Conservation (phyloP, 2,113 vertebrate species). For the Sebastes schlegelii region DNA sequence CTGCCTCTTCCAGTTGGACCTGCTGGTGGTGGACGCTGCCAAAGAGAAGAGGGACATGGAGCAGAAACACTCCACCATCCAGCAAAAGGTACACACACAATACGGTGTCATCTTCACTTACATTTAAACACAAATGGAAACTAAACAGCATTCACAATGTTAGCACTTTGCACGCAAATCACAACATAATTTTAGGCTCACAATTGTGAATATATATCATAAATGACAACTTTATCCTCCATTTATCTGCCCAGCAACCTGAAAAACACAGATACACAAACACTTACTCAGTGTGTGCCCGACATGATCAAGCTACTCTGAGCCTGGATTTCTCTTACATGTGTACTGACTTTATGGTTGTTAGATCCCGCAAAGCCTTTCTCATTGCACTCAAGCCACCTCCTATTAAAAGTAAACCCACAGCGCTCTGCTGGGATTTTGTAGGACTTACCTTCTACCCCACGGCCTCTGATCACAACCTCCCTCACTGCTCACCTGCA, state of each 20-base stretch:
- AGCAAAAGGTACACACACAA: slow-evolving; percentile 91
- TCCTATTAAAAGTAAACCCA: slow-evolving; percentile 31
- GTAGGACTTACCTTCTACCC: not conserved
- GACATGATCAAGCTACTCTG: not conserved
- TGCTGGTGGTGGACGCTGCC: slow-evolving; percentile 93
- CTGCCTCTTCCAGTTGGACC: slow-evolving; percentile 91
- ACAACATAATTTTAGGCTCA: not conserved
- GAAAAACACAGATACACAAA: slow-evolving; percentile 3
- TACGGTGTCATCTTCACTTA: not conserved
- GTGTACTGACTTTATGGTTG: not conserved
- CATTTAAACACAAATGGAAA: not conserved
- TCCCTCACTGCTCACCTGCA: not conserved
- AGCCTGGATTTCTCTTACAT: not conserved
- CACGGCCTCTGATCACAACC: not conserved
- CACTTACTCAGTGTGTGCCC: not conserved
- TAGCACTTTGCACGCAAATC: not conserved
- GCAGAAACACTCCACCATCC: slow-evolving; percentile 97
- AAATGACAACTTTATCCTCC: not conserved
- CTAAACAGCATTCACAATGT: not conserved
- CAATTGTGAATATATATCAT: not conserved
- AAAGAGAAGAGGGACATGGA: slow-evolving; percentile 98
- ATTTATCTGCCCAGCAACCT: not conserved
- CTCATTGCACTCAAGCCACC: slow-evolving; percentile 20
- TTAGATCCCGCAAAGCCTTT: slow-evolving; percentile 31
- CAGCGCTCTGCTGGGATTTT: slow-evolving; percentile 1